Evolutionary conservation across 2,888 invertebrate species (phyloP).

Genomic region (Drosophila putrida): DNA sequence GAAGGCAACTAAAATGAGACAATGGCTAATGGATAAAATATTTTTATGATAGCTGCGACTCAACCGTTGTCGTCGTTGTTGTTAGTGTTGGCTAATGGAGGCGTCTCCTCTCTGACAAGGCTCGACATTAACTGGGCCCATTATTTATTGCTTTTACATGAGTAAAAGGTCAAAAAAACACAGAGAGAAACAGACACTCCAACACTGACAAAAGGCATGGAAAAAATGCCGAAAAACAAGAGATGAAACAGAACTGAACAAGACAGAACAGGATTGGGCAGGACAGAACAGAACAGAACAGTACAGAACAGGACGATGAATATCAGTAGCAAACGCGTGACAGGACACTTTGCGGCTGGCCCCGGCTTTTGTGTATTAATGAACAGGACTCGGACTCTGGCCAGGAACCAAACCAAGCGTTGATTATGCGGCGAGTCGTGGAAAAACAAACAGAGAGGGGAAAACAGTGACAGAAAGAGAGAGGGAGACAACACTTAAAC

Average conservation of each 20-base stretch:
- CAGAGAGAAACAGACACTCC: conserved; percentile 10
- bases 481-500: neutral
- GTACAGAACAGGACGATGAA: conserved; percentile 35
- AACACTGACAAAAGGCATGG: conserved; percentile 34
- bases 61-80: conserved; percentile 2
- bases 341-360: conserved; percentile 44
- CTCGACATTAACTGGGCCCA: conserved; percentile 64
- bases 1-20: conserved; percentile 40
- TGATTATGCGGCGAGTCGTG: conserved; percentile 61
- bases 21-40: conserved; percentile 77
- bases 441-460: conserved; percentile 31
- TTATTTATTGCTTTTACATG: conserved; percentile 74
- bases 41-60: conserved; percentile 63
- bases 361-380: conserved; percentile 60
- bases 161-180: conserved; percentile 57
- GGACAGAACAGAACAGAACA: conserved; percentile 16
- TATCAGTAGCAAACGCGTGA: conserved; percentile 48
- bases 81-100: conserved; percentile 34
- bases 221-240: conserved; percentile 39
- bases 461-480: neutral
- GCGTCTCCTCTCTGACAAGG: conserved; percentile 28
- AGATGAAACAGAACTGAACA: conserved; percentile 30
- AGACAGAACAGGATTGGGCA: conserved; percentile 16
- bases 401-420: conserved; percentile 33
- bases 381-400: conserved; percentile 27